These are phyloP conservation scores for Clarias fuscus DNA, from an alignment of 2,797 vertebrate species.

Conservation along the genomic window DNA sequence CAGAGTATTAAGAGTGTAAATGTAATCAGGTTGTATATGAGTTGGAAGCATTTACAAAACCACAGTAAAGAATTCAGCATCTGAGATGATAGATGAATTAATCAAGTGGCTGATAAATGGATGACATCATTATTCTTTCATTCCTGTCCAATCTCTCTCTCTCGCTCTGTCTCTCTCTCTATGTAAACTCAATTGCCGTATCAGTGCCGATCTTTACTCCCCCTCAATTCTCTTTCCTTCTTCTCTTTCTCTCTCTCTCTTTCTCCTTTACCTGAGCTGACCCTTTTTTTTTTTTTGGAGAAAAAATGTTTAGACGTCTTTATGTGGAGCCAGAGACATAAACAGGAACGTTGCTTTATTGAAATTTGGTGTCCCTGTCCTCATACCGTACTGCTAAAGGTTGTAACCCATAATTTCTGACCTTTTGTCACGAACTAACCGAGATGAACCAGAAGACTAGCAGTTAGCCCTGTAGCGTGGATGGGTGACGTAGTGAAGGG, in stretches of 20 bases:
- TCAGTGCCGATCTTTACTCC: not conserved
- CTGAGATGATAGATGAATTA: conserved; percentile 70
- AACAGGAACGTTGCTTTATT: not conserved
- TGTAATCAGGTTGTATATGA: conserved; percentile 74
- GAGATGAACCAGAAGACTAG: too few species aligned
- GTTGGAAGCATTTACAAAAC: conserved; percentile 71
- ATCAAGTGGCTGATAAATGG: conserved; percentile 66
- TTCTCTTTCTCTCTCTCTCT: not conserved
- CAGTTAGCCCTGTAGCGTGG: too few species aligned
- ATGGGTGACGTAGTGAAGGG: too few species aligned
- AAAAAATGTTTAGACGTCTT: not conserved
- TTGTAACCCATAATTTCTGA: not conserved
- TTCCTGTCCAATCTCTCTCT: conserved; percentile 55
- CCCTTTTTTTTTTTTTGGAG: not conserved
- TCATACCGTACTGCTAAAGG: not conserved
- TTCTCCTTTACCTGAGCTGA: not conserved
- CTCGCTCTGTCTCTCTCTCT: not conserved
- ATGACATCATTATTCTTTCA: conserved; percentile 68
- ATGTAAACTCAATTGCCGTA: conserved; percentile 7
- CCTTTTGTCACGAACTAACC: too few species aligned
- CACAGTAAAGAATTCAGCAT: conserved; percentile 65
- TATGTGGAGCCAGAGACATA: not conserved
- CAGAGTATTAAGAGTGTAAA: conserved; percentile 66
- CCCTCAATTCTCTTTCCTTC: not conserved
- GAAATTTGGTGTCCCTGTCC: not conserved